Conservation (phyloP, 1,140 invertebrate species). For the Xylocopa sonorina region DNA sequence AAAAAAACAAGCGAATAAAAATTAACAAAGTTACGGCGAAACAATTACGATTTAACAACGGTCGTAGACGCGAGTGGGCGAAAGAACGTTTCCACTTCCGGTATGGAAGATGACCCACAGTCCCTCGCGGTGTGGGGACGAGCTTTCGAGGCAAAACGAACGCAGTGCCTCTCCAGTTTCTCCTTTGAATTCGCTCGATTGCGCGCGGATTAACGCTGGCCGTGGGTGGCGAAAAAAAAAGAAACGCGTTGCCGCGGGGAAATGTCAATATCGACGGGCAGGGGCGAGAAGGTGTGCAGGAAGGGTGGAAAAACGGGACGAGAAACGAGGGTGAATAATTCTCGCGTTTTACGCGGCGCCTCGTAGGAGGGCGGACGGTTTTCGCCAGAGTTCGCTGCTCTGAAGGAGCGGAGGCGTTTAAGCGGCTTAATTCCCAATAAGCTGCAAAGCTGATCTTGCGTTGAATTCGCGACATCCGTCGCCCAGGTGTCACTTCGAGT, state of each 20-base stretch:
- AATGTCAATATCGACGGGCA: slow-evolving; percentile 41
- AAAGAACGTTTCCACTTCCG: neutral
- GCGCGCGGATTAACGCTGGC: slow-evolving; percentile 49
- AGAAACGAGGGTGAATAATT: slow-evolving; percentile 25
- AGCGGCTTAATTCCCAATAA: slow-evolving; percentile 59
- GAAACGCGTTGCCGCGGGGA: slow-evolving; percentile 24
- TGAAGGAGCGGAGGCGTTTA: slow-evolving; percentile 45
- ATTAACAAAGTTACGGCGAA: too few relatives aligned
- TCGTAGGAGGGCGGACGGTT: slow-evolving; percentile 37
- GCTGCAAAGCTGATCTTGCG: slow-evolving; percentile 58
- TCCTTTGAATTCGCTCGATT: slow-evolving; percentile 51
- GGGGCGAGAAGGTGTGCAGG: neutral
- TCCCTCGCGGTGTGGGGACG: too few relatives aligned
- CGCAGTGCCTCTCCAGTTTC: slow-evolving; percentile 15
- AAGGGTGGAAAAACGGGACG: neutral
- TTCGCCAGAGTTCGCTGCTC: slow-evolving; percentile 23
- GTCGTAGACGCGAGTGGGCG: neutral
- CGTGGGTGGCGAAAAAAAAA: neutral
- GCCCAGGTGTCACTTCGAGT: neutral
- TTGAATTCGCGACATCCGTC: slow-evolving; percentile 46
- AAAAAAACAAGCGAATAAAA: too few relatives aligned
- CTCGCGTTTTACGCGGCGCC: slow-evolving; percentile 28
- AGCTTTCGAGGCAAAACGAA: neutral
- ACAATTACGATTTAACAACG: neutral
- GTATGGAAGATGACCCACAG: neutral